phyloP scores from a whole-genome alignment of 2,113 vertebrate genomes.

The human region GRCh38 chr15:77680001-77680500 shows the following conservation, averaged over 20 bases:
- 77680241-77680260: background rate
- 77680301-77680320: background rate
- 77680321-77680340: background rate
- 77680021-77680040: background rate
- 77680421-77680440: background rate
- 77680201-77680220: background rate
- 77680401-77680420: background rate
- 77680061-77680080: background rate
- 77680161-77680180: background rate
- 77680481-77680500: background rate
- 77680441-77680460: background rate
- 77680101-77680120: background rate
- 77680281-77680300: background rate
- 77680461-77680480: background rate
- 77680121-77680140: background rate
- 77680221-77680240: background rate
- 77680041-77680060: background rate
- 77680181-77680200: background rate
- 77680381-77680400: background rate
- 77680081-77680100: background rate
- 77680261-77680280: accelerated
- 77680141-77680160: background rate
- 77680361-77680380: background rate
- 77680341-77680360: background rate
- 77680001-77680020: background rate